Evolutionary conservation across 1,140 invertebrate species (phyloP), one percentile per base, ranked within the genome.

Genomic region (Rhyacophila brunnea): DNA sequence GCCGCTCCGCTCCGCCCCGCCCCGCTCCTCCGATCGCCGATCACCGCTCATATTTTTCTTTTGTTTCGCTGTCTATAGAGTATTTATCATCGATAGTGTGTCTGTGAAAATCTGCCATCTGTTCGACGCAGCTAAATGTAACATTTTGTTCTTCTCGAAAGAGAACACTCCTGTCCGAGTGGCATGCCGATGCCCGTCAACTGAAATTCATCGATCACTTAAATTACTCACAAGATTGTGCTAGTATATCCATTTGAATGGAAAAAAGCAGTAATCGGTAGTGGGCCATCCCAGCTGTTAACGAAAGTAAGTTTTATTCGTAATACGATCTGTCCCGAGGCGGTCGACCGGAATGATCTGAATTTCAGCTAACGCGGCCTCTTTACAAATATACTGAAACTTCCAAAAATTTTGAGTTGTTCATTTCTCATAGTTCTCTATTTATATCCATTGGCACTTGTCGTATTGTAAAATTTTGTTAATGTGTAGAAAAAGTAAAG

Each of bases 81-180:
- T 50, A 56, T 43, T 38, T 6, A 18, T 56, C 36, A 36, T 58
- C 46, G 47, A 58, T 58, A 58, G 55, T 45, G 55, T 58, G 55
- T 58, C 50, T 59, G 57, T 59, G 57, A 59, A 59, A 59, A 59
- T 59, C 50, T 59, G 50, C 57, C 57, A 53, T 59, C 57, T 59
- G 57, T 59, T 59, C 57, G 57, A 59, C 48, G 57, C 57, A 59
- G 57, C 57, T 59, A 59, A 52, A 59, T 59, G 44, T 59, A 44
- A 35, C 28, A 44, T 40, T 28, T 51, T 54, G 43, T 54, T 35
- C 35, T 32, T 45, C 9, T 48, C 23, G 2, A 2, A 47, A 38
- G 44, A 56, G 32, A 46, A 55, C 23, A 10, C 15, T 17, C 15
- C 45, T 42, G 18, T 14, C 43, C 17, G 10, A 10, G 13, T 9